Base-by-base conservation (phyloP, 1,140 invertebrate species). In the Chlorops oryzae region DNA sequence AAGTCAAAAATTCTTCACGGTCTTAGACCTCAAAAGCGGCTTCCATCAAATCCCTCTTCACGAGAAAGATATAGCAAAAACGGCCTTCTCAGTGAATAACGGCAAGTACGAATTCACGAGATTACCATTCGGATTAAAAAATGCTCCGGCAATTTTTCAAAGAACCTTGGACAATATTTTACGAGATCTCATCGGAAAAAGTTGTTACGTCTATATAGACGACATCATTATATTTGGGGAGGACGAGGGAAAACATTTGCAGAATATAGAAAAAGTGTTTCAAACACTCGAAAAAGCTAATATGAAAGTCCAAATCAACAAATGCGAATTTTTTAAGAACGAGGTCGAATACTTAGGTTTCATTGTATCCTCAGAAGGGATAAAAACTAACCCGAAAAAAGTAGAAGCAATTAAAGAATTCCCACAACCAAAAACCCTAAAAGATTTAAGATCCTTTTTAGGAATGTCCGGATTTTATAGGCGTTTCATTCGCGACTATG, bases 231-330 rank as follows among this genome's bases (percentile, higher is more conserved):
- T 47, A 13, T 50, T 50, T 13, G 25, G 40, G 6, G 20, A 50
- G 28, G 23, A 42, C 39, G 40, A 37, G 15, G 10, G 44, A 9
- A 22, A 22, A 25, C 48, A 50, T 35, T 24, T 50, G n/a, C n/a
- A 44, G 12, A 34, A 44, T 27, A 24, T 51, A 3, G 20, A 27
- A 7, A 47, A 28, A 4, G 38, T 50, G 20, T 50, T 50, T 18
- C 3, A 35, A 3, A 50, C 48, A 24, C 51, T 78, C 5, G 34
- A 55, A 20, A 44, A 56, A 15, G 65, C 71, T 10, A 63, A 66
- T 22, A 53, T 79, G 3, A 77, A 72, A 35, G 56, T 78, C 5
- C 77, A 75, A 24, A 50, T 72, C 2, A 50, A 61, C 46, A 76
- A 77, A 59, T 73, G 62, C 41, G 47, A 70, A 40, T 76, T 78